Percentiles rank a stretch among this genome's conserved stretches.
Conservation (phyloP, 2,797 vertebrate genomes). For the Sebastes vulpes region DNA sequence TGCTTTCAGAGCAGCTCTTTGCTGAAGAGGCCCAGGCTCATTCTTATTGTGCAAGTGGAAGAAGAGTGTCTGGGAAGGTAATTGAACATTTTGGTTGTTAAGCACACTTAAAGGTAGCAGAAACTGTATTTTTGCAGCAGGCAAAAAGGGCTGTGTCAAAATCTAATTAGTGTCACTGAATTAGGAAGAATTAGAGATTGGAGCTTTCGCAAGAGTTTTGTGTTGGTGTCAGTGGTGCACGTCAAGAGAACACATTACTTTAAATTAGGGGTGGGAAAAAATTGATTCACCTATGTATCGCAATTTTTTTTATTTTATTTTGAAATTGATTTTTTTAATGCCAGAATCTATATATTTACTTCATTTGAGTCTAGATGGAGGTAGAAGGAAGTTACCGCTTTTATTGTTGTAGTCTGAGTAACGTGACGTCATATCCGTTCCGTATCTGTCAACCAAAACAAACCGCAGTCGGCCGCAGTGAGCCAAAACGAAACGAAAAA, state of each 20-base stretch:
- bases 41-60: conserved; percentile 5
- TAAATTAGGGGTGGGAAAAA: neutral
- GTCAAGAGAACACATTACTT: conserved; percentile 14
- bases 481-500: no score
- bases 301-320: no score
- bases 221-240: conserved; percentile 4
- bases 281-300: no score
- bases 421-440: no score
- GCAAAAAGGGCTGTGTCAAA: neutral
- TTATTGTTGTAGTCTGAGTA: no score
- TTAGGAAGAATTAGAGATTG: neutral
- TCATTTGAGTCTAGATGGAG: no score
- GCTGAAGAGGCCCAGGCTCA: conserved; percentile 7
- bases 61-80: conserved; percentile 20
- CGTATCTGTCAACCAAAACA: no score
- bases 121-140: conserved; percentile 1
- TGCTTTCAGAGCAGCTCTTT: conserved; percentile 14
- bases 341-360: no score
- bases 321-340: no score
- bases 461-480: no score
- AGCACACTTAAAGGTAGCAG: conserved; percentile 10
- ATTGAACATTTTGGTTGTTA: conserved; percentile 23
- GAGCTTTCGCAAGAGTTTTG: neutral
- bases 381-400: no score
- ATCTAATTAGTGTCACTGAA: conserved; percentile 24